Evolutionary conservation across 1,140 invertebrate genomes (phyloP).

Genomic region (Pemphigus obesinymphae): DNA sequence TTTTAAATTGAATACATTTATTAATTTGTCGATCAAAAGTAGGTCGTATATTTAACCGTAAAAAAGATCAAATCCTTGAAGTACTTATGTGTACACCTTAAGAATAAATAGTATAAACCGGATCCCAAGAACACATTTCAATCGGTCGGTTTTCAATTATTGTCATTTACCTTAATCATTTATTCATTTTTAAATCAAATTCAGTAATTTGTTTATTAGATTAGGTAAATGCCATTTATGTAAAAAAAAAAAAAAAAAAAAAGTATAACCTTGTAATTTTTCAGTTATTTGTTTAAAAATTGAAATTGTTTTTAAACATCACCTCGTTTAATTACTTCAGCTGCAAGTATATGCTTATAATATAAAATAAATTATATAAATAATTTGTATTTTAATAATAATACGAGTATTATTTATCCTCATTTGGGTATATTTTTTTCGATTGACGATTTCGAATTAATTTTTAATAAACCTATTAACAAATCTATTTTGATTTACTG

Average conservation of each 20-base stretch:
- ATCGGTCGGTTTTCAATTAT: not conserved
- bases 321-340: too few species aligned
- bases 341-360: too few species aligned
- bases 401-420: too few species aligned
- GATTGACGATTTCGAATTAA: not conserved
- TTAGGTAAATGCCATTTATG: too few species aligned
- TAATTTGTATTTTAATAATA: too few species aligned
- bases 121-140: not conserved
- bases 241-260: too few species aligned
- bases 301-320: too few species aligned
- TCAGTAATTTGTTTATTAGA: not conserved
- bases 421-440: not conserved
- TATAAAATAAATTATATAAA: too few species aligned
- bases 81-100: not conserved
- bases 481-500: too few species aligned
- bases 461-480: too few species aligned
- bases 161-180: not conserved
- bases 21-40: not conserved
- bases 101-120: not conserved
- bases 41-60: not conserved
- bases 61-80: slow-evolving; percentile 15
- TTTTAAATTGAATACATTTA: not conserved
- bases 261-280: too few species aligned
- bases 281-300: too few species aligned
- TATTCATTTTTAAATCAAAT: not conserved